Evolutionary conservation across 2,797 vertebrate species (phyloP), one percentile per base, ranked within the genome.

Genomic region (Artibeus jamaicensis): DNA sequence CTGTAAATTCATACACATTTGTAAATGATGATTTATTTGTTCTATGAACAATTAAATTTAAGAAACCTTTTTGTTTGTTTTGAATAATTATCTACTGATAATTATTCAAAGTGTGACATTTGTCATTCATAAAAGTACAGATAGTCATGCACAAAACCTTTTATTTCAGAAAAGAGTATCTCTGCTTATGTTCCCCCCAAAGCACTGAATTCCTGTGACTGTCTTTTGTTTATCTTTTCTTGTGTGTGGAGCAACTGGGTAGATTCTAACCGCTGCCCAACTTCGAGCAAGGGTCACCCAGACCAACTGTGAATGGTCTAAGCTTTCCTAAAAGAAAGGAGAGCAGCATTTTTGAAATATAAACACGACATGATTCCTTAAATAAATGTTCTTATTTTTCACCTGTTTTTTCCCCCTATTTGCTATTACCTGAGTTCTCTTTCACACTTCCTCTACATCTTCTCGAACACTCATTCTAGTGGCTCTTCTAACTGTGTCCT

Each of bases 71-170:
- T 71, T 29, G 11, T 39, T 68, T 68, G 29, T 71, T 77, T 42
- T 89, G 48, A 48, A 26, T 14, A 15, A 48, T 37, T 44, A 44
- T 22, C 77, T 86, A 76, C 21, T 32, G 29, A 6, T 42, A 14
- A 42, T 42, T 42, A 42, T 42, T 42, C 39, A 42, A 42, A 7
- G 2, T 37, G 48, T 79, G 70, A 39, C 3, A 6, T 11, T 32
- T 39, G 0, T 26, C 46, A 48, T 55, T 85, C 48, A 5, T 42
- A 15, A 24, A 77, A 85, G n/a, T 37, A 3, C 8, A 59, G 65
- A 32, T 0, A 18, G 4, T 77, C 44, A 14, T 1, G 0, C 29
- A 3, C 3, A 26, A 57, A n/a, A 46, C 12, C 5, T 24, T 65
- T 18, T 9, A 6, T 82, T 53, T 34, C 39, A 9, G 14, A n/a